Base-by-base conservation (phyloP, 1,140 invertebrate genomes). In the Microplitis demolitor region DNA sequence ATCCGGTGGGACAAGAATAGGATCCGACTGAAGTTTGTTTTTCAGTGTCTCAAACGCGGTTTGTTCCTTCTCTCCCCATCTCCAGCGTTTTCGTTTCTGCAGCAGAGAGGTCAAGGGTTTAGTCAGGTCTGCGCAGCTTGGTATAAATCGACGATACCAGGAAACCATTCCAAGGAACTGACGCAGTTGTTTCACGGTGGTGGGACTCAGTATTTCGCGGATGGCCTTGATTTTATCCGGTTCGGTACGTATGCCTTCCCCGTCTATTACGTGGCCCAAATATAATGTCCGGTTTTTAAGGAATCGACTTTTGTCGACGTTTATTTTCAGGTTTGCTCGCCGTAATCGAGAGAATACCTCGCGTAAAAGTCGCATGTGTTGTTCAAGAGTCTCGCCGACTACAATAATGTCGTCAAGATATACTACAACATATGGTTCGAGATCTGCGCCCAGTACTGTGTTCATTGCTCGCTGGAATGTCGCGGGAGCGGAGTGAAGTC, bases 61-160 rank as follows among this genome's bases (percentile, higher is more conserved):
- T 31, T 58, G 34, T 60, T 69, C 77, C 33, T 69, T 62, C 3
- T 77, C 64, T n/a, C 3, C 63, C 80, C 78, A 86, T 3, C 31
- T 33, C 69, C 80, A 79, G 8, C 24, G n/a, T 16, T 24, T 31
- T 24, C 13, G 54, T 68, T 77, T 74, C 64, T 76, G 76, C 0
- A 79, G 54, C 8, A 83, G 39, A 31, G 56, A 39, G 8, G 77
- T 77, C 9, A 85, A 62, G 5, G 82, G 84, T 13, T 31, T 53
- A 11, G 75, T 77, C 11, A 83, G 70, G 14, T 72, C 60, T 0
- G 80, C 58, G 72, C 82, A 86, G 50, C 85, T 79, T 4, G 72
- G 69, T 9, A 87, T 80, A 56, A 87, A 86, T 3, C 80, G 64
- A 24, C 83, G 69, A 68, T 87, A 88, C 76, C 82, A 88, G 0